These are phyloP conservation scores for Stenichneumon culpator DNA, from an alignment of 2,888 invertebrate species.

Conservation along the genomic window DNA sequence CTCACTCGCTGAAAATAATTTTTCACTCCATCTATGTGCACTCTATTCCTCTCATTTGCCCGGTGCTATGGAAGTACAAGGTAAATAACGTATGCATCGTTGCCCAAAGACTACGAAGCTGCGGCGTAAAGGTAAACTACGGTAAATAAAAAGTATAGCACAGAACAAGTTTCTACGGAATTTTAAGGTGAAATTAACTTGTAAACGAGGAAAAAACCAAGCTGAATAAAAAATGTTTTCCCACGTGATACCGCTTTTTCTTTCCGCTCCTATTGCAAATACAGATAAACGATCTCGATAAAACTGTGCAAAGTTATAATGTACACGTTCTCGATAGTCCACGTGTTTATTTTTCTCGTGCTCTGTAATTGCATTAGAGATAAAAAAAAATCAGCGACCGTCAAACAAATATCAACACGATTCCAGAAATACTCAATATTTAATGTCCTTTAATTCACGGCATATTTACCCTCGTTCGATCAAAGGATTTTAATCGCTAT, in stretches of 20 bases:
- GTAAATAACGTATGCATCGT: neutral
- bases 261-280: neutral
- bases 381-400: neutral
- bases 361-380: neutral
- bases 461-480: neutral
- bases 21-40: neutral
- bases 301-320: neutral
- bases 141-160: neutral
- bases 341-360: neutral
- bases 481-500: neutral
- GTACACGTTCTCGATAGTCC: neutral
- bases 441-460: neutral
- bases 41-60: neutral
- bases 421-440: neutral
- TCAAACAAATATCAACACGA: neutral
- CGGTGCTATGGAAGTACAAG: neutral
- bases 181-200: neutral
- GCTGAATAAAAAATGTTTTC: neutral
- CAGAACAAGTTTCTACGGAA: neutral
- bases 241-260: neutral
- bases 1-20: conserved; percentile 7
- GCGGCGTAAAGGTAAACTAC: neutral
- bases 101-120: neutral
- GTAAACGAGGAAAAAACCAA: neutral
- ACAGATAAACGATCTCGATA: neutral